Conservation (phyloP, 2,113 vertebrate genomes). For the Strigops habroptila region DNA sequence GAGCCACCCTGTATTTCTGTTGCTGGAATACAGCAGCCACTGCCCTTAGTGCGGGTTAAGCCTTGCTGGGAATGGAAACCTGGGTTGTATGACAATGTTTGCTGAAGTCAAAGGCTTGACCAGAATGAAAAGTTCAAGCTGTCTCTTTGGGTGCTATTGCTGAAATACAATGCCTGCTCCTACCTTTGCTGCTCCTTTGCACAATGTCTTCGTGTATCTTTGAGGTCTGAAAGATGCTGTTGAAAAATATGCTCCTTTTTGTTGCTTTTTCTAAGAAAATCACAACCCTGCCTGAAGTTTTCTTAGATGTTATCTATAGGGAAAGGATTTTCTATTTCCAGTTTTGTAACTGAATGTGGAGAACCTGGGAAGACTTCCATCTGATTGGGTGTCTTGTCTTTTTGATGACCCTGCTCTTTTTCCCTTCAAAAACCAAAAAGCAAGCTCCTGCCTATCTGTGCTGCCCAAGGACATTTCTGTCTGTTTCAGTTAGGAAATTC, state of each 20-base stretch:
- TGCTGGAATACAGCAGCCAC: neutral
- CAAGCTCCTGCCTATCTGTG: neutral
- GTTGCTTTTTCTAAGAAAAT: neutral
- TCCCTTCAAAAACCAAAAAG: neutral
- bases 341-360: neutral
- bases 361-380: neutral
- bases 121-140: neutral
- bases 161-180: neutral
- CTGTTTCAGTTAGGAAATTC: neutral
- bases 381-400: neutral
- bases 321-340: neutral
- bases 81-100: accelerated
- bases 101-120: neutral
- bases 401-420: neutral
- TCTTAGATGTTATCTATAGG: neutral
- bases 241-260: neutral
- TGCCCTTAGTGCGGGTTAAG: neutral
- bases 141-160: neutral
- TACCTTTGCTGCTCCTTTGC: neutral
- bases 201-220: neutral
- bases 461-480: neutral
- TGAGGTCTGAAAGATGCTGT: neutral
- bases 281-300: neutral
- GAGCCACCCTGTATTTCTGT: neutral
- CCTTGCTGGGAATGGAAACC: neutral